Base-by-base conservation (phyloP, 2,888 invertebrate species). In the Geophilus truncorum region DNA sequence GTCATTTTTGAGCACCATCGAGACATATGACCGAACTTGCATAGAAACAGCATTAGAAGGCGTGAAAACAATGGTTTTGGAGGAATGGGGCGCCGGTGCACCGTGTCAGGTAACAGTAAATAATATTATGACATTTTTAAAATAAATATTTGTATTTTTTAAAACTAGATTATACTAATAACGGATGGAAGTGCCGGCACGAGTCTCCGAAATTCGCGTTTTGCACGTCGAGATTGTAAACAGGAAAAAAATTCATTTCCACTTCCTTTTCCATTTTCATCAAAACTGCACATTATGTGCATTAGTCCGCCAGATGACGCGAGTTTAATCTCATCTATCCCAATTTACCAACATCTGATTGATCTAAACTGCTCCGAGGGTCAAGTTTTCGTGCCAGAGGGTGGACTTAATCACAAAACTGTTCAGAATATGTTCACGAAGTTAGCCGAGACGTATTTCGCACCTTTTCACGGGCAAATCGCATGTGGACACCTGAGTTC, bases 21-120 rank as follows among this genome's bases (percentile, higher is more conserved):
- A 95, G 82, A 93, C 94, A 84, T 93, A 92, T 85, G 97, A 97
- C 86, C 94, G 94, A 87, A 94, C 96, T 0, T 93, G 93, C 85
- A 90, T 96, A 81, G 93, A 94, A 85, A 90, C 91, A 6, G 94
- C 94, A 77, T 88, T 97, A 1, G 91, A 92, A 84, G 94, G 93
- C 23, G 92, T 94, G 0, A 93, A 92, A 85, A 92, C 92, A 84
- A 89, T 95, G 79, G 91, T 97, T 40, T 89, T 93, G 40, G 92
- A 92, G 80, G 95, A 96, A 86, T 98, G 97, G 97, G 96, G 96
- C 5, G 83, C 84, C 82, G 92, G 93, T 83, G 94, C 93, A 78
- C 92, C 93, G 9, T 93, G 94, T 84, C 96, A 97, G 88, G 91
- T 92, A 85, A 84, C n/a, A n/a, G 81, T 83, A n/a, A n/a, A 5